Evolutionary conservation across 2,797 vertebrate genomes (phyloP).

Genomic region (Falco columbarius): DNA sequence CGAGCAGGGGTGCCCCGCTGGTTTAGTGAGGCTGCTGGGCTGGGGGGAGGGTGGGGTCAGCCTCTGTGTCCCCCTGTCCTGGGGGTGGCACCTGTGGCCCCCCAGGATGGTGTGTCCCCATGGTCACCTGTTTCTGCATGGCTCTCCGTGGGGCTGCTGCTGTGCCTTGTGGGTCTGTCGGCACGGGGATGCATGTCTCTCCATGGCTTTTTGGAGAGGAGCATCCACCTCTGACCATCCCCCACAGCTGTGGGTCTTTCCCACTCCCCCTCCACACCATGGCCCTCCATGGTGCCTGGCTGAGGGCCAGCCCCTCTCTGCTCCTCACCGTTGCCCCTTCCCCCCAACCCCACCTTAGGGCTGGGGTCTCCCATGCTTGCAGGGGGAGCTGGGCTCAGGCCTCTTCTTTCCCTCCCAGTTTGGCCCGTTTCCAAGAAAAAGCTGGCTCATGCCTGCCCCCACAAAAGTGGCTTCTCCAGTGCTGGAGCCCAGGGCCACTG

Average conservation of each 20-base stretch:
- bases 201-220: not conserved
- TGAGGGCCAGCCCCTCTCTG: not conserved
- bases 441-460: not conserved
- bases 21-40: not conserved
- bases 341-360: accelerated
- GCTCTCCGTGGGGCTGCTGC: not conserved
- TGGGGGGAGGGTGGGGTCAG: not conserved
- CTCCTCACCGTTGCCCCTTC: not conserved
- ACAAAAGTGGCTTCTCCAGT: not conserved
- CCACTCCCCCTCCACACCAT: accelerated
- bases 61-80: not conserved
- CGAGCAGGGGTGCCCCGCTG: not conserved
- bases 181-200: not conserved
- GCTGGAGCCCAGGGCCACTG: not conserved
- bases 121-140: not conserved
- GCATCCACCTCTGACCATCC: not conserved
- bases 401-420: not conserved
- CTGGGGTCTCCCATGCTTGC: accelerated
- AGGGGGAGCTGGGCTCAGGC: too few species aligned
- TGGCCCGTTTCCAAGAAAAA: not conserved
- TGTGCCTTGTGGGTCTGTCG: accelerated
- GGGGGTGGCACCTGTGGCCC: not conserved
- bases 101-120: not conserved
- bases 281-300: accelerated
- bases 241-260: accelerated